These are phyloP conservation scores for Heteromyza rotundicornis DNA, from an alignment of 2,888 invertebrate species.

Conservation along the genomic window DNA sequence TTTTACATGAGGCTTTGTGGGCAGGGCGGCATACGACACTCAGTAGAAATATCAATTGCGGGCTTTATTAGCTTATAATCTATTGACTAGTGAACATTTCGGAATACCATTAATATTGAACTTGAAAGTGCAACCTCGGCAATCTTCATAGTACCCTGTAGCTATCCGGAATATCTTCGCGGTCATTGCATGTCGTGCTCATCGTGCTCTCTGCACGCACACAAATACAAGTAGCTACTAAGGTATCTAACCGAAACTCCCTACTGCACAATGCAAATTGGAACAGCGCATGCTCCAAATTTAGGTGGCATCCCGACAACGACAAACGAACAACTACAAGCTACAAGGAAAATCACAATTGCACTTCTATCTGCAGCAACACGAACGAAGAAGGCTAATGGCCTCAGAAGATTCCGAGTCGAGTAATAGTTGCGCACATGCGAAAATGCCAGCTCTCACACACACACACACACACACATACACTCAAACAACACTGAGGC, in stretches of 20 bases:
- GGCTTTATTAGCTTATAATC: too few relatives aligned
- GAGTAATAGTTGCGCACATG: constrained; percentile 11
- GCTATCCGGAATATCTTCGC: constrained; percentile 1
- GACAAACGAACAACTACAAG: not conserved
- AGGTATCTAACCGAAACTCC: not conserved
- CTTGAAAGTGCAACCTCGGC: too few relatives aligned
- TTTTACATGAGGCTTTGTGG: not conserved
- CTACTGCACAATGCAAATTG: not conserved
- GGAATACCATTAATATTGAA: too few relatives aligned
- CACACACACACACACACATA: constrained; percentile 3
- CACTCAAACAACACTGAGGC: not conserved
- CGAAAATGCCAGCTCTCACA: not conserved
- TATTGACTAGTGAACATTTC: too few relatives aligned
- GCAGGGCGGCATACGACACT: not conserved
- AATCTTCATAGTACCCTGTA: too few relatives aligned
- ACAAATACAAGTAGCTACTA: not conserved
- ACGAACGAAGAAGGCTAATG: constrained; percentile 29
- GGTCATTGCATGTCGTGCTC: constrained; percentile 22
- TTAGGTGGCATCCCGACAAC: not conserved
- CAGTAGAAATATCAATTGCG: not conserved
- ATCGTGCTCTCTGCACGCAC: constrained; percentile 12
- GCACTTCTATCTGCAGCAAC: constrained; percentile 5
- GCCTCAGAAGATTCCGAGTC: constrained; percentile 17
- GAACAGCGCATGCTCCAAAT: not conserved
- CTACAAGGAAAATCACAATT: not conserved